Conservation (phyloP, 2,888 invertebrate species). For the Uropetala carovei region DNA sequence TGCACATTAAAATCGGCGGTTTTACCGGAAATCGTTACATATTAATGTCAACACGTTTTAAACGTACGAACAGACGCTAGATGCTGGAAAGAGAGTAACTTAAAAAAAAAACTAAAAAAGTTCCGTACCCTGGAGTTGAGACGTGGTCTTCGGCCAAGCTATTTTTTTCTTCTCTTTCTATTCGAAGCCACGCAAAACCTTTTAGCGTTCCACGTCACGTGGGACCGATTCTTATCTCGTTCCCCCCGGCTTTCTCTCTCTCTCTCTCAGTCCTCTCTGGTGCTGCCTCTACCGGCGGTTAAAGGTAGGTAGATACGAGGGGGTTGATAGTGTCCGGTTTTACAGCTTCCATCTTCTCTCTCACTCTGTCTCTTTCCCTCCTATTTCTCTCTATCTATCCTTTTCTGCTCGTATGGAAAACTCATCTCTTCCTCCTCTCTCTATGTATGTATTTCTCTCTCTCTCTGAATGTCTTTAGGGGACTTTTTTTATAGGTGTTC, state of each 20-base stretch:
- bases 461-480: not conserved
- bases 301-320: slow-evolving; percentile 12
- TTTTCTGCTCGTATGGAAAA: not conserved
- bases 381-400: not conserved
- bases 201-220: slow-evolving; percentile 58
- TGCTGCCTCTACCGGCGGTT: not conserved
- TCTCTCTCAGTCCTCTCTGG: too few relatives aligned
- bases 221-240: slow-evolving; percentile 52
- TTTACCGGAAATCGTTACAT: not conserved
- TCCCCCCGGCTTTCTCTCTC: not conserved
- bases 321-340: slow-evolving; percentile 42
- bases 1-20: not conserved
- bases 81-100: not conserved
- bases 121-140: not conserved
- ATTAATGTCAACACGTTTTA: not conserved
- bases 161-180: slow-evolving; percentile 8
- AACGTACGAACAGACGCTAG: not conserved
- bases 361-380: not conserved
- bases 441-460: not conserved
- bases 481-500: not conserved
- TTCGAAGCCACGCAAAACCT: slow-evolving; percentile 46
- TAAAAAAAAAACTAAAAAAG: not conserved
- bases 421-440: not conserved
- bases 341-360: slow-evolving; percentile 1
- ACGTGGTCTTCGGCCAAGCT: slow-evolving; percentile 31